phyloP scores from a whole-genome alignment of 2,113 vertebrate species.

The Saccopteryx bilineata region DNA sequence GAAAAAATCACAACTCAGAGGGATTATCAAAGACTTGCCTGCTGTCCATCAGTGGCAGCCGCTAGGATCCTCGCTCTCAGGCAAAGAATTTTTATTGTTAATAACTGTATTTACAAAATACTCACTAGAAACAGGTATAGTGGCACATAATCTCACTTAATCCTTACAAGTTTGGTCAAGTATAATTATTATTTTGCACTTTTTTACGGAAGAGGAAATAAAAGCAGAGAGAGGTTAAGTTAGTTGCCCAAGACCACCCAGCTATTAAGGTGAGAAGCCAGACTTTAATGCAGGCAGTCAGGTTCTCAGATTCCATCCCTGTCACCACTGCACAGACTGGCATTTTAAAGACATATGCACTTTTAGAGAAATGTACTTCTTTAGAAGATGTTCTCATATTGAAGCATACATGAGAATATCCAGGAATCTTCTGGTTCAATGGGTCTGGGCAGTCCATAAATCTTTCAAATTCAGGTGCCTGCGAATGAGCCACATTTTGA shows the following conservation, averaged over 20 bases:
- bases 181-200: not conserved
- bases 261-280: not conserved
- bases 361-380: conserved; percentile 5
- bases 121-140: not conserved
- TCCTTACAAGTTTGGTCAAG: not conserved
- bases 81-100: not conserved
- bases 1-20: not conserved
- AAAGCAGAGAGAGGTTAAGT: not conserved
- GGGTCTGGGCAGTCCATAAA: not conserved
- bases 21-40: not conserved
- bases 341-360: not conserved
- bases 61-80: not conserved
- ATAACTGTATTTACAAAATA: not conserved
- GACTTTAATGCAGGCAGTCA: not conserved
- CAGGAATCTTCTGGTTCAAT: not conserved
- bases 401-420: not conserved
- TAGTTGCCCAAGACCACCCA: not conserved
- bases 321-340: not conserved
- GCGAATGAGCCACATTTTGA: not conserved
- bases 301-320: not conserved
- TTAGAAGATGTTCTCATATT: not conserved
- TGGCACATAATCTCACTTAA: not conserved
- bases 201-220: not conserved
- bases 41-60: no score
- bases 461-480: not conserved